A percentile compares a stretch with the other conserved stretches of the same genome.
phyloP scores from a whole-genome alignment of 2,113 vertebrate species.

The Chauna torquata region DNA sequence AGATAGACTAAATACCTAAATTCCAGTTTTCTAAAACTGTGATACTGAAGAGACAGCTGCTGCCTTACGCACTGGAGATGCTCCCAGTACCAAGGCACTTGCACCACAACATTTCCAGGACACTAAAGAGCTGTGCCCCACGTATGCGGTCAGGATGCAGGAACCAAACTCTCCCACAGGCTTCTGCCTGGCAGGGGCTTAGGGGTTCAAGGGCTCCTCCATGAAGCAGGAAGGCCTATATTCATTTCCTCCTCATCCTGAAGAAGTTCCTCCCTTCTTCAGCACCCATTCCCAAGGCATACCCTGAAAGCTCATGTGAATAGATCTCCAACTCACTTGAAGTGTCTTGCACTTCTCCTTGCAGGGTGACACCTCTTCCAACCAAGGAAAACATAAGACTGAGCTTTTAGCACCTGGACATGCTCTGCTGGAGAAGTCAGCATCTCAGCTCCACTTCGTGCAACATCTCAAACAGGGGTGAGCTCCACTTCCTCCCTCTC shows the following conservation, averaged over 20 bases:
- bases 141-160: not conserved
- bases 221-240: not conserved
- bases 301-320: not conserved
- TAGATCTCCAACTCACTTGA: not conserved
- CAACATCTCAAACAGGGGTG: not conserved
- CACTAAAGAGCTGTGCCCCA: not conserved
- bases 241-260: not conserved
- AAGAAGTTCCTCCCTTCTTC: not conserved
- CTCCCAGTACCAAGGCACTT: not conserved
- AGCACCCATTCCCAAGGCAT: fast-evolving
- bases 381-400: not conserved
- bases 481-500: not conserved
- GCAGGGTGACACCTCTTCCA: not conserved
- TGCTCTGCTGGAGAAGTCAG: not conserved
- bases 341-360: fast-evolving
- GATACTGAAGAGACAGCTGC: not conserved
- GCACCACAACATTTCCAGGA: not conserved
- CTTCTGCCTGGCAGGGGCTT: not conserved
- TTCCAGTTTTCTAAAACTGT: not conserved
- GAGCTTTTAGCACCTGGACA: not conserved
- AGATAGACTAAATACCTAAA: not conserved
- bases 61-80: not conserved
- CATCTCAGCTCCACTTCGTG: not conserved
- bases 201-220: not conserved
- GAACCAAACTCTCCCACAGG: not conserved